Evolutionary conservation across 2,797 vertebrate species (phyloP), one percentile per base, ranked within the genome.

Genomic region (Clarias platycephalus): DNA sequence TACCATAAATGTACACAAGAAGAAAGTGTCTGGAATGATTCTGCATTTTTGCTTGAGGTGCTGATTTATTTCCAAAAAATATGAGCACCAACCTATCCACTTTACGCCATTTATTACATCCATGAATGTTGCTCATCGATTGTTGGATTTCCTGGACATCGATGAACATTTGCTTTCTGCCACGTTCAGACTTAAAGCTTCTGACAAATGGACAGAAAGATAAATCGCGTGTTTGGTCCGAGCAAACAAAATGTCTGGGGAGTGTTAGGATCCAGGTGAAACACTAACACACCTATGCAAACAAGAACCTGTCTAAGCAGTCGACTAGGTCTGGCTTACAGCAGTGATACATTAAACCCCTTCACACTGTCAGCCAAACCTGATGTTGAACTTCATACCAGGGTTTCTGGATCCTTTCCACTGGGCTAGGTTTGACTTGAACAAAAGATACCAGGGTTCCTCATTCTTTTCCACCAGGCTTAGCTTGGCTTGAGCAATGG

Each of bases 231-330:
- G 84, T 86, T 82, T 85, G 83, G 78, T 77, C 64, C 34, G 37
- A 37, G 40, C 60, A 85, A 88, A 87, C 84, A 83, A 84, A 85
- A 62, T 79, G 71, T 26, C 58, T 60, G 55, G 74, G 18, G 28
- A 62, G 85, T 28, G 58, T 77, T 62, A 28, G 60, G 77, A 71
- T 83, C 63, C 77, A 75, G 83, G 64, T 88, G 44, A 88, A 81
- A 75, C 58, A n/a, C 67, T 74, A 83, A 72, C 75, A 84, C 85
- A 76, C 72, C 79, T 78, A 85, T 72, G 37, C 81, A 85, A 83
- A 88, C 71, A 88, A 49, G 57, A 79, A 55, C 74, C 72, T 81
- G 40, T 83, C 31, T 53, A 68, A 67, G 80, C 55, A 53, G 63
- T 68, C 71, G 76, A 71, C 55, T 31, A 81, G 53, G 63, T 53